Evolutionary conservation across 1,140 invertebrate genomes (phyloP), one percentile per base, ranked within the genome.

Genomic region (Drosophila cardini): DNA sequence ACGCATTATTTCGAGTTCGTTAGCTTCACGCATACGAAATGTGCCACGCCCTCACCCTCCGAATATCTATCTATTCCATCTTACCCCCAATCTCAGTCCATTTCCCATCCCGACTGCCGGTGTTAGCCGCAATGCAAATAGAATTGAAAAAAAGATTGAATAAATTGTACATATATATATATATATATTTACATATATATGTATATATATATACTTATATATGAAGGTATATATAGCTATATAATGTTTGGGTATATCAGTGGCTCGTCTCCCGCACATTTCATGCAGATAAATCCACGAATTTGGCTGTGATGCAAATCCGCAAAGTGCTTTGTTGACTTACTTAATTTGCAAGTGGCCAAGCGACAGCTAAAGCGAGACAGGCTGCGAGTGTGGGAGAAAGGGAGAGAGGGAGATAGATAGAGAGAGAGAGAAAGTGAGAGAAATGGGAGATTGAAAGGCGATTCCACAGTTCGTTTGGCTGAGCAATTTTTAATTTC

Each of bases 1-100:
- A 91, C 85, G 90, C 85, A 78, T 91, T 91, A 91, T 79, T 91
- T 91, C 90, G 21, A 91, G 90, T 91, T 91, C 90, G 90, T 91
- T 91, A 91, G 85, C 71, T 82, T 71, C 73, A 76, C 55, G 90
- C 83, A 91, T 91, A 91, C 89, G 72, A 91, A 91, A 90, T 91
- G 67, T 61, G 46, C 60, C 32, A 38, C 16, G 10, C 16, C 26
- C 40, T n/a, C 34, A 4, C 9, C 10, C 11, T 4, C 11, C 15
- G 55, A 65, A 36, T 63, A 52, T 30, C 34, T 52, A 52, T 63
- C 48, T 53, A 42, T 58, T 40, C 43, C 18, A 10, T 21, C 30
- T 32, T 10, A 40, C 13, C 13, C 13, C 7, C 13, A 8, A n/a
- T 10, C 10, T 42, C 11, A 6, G 13, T 55, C 34, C 34, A 36